Conservation (phyloP, 2,113 vertebrate species). For the Pagrus major region DNA sequence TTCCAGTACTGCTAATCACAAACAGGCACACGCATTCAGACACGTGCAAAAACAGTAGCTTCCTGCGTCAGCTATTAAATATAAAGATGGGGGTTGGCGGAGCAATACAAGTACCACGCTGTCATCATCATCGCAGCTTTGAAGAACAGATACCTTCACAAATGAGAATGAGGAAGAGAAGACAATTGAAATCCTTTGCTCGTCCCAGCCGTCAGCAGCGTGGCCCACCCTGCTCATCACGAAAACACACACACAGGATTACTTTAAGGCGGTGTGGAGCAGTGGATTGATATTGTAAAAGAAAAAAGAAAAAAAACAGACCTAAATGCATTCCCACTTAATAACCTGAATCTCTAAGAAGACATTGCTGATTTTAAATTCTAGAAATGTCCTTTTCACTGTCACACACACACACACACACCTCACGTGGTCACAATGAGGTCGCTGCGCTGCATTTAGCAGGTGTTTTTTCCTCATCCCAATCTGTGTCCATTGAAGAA, state of each 20-base stretch:
- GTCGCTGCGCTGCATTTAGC: constrained; percentile 51
- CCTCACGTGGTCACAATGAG: constrained; percentile 43
- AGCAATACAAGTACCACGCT: constrained; percentile 28
- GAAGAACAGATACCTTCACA: constrained; percentile 62
- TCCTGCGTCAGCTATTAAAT: constrained; percentile 57
- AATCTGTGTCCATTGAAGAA: constrained; percentile 57
- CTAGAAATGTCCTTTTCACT: not conserved
- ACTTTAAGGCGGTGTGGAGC: constrained; percentile 47
- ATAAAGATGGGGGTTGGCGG: constrained; percentile 30
- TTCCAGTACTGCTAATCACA: constrained; percentile 70
- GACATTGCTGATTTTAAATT: constrained; percentile 13
- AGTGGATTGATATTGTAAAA: constrained; percentile 4
- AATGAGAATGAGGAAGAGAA: constrained; percentile 23
- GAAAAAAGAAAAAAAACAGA: not conserved
- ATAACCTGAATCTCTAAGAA: constrained; percentile 4
- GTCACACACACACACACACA: constrained; percentile 8
- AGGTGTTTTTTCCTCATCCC: constrained; percentile 50
- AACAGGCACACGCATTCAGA: constrained; percentile 46
- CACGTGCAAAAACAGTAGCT: constrained; percentile 34
- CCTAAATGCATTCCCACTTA: not conserved
- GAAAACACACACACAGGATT: constrained; percentile 49
- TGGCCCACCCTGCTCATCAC: constrained; percentile 20
- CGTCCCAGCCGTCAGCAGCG: not conserved
- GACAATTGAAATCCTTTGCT: constrained; percentile 29
- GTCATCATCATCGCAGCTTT: constrained; percentile 61